Evolutionary conservation across 2,113 vertebrate species (phyloP).

Genomic region (Azemiops feae): DNA sequence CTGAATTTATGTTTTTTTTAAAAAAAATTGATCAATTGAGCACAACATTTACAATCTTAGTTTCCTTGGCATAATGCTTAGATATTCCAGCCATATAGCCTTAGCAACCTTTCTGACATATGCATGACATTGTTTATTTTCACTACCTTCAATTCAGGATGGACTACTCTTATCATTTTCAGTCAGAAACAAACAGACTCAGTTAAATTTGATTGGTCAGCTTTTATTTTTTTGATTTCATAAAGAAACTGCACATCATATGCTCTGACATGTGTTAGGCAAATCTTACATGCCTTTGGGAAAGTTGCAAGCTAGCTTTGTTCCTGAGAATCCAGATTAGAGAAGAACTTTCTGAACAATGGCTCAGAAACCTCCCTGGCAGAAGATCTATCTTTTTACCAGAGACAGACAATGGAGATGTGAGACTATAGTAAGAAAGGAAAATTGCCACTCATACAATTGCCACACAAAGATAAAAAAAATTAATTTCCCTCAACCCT

Average conservation of each 20-base stretch:
- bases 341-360: constrained; percentile 54
- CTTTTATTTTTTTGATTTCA: background rate
- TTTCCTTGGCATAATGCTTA: background rate
- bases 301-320: constrained; percentile 44
- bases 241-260: constrained; percentile 15
- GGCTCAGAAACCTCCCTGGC: constrained; percentile 20
- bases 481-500: background rate
- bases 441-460: fast-evolving
- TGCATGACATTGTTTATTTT: background rate
- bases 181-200: background rate
- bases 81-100: background rate
- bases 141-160: background rate
- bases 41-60: background rate
- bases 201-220: background rate
- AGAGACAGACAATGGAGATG: constrained; percentile 36
- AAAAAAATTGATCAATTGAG: background rate
- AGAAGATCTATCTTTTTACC: constrained; percentile 41
- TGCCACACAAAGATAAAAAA: constrained; percentile 23
- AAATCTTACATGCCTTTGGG: constrained; percentile 35
- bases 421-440: background rate
- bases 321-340: constrained; percentile 26
- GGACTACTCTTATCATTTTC: background rate
- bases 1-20: background rate
- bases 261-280: constrained; percentile 29
- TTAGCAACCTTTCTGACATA: background rate